These are phyloP conservation scores for Mimas tiliae DNA, from an alignment of 2,888 invertebrate genomes.

Conservation along the genomic window DNA sequence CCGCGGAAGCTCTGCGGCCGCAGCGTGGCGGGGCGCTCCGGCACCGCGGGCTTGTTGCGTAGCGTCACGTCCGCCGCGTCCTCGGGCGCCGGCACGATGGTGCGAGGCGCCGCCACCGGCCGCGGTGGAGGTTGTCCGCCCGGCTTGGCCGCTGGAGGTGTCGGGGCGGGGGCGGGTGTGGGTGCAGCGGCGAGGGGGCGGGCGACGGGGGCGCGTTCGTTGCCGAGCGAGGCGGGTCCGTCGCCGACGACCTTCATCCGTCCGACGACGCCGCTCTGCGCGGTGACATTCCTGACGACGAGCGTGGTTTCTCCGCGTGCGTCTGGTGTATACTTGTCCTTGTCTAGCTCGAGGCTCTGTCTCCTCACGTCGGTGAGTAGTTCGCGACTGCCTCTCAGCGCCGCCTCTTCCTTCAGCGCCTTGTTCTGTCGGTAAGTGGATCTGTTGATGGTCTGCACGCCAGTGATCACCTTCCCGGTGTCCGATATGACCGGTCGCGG, in stretches of 20 bases:
- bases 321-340: conserved; percentile 69
- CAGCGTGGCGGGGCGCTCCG: conserved; percentile 90
- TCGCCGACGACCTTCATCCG: conserved; percentile 74
- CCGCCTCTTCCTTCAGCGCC: conserved; percentile 76
- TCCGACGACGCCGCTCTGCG: conserved; percentile 73
- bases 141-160: conserved; percentile 61
- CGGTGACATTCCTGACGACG: conserved; percentile 69
- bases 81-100: conserved; percentile 55
- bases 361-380: conserved; percentile 73
- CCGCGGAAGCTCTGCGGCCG: conserved; percentile 84
- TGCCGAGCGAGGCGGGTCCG: conserved; percentile 67
- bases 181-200: conserved; percentile 67
- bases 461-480: conserved; percentile 75
- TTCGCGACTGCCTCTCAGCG: conserved; percentile 70
- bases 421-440: conserved; percentile 82
- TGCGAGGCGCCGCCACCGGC: conserved; percentile 80
- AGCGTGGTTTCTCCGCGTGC: conserved; percentile 60
- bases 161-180: conserved; percentile 79
- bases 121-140: conserved; percentile 82
- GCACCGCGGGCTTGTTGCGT: conserved; percentile 91
- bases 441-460: conserved; percentile 86
- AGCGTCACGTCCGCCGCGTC: conserved; percentile 76
- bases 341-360: conserved; percentile 84
- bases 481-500: conserved; percentile 85
- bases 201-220: conserved; percentile 38